Evolutionary conservation across 1,140 invertebrate species (phyloP).

Genomic region (Aethina tumida): DNA sequence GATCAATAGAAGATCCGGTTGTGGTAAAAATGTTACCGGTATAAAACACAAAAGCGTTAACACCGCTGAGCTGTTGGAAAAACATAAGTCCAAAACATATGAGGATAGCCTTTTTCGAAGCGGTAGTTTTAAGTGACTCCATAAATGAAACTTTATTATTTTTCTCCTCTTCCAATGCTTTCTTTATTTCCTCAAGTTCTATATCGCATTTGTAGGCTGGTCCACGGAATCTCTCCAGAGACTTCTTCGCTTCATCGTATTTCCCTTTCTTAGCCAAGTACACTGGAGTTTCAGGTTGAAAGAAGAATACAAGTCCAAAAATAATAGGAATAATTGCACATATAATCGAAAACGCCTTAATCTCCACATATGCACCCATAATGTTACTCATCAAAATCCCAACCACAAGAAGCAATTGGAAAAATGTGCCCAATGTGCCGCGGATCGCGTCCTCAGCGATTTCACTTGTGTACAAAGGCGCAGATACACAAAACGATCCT

Average conservation of each 20-base stretch:
- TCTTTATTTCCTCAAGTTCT: slow-evolving; percentile 43
- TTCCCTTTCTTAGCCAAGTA: slow-evolving; percentile 46
- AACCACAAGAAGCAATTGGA: slow-evolving; percentile 52
- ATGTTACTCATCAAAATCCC: slow-evolving; percentile 54
- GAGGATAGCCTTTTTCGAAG: slow-evolving; percentile 41
- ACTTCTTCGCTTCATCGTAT: slow-evolving; percentile 49
- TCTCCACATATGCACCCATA: slow-evolving; percentile 37
- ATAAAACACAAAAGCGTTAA: slow-evolving; percentile 54
- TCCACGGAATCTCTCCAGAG: slow-evolving; percentile 60
- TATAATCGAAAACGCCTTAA: slow-evolving; percentile 43
- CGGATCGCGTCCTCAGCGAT: slow-evolving; percentile 55
- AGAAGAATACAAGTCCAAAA: slow-evolving; percentile 47
- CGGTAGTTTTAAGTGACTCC: slow-evolving; percentile 38
- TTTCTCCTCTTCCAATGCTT: slow-evolving; percentile 30
- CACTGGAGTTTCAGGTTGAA: slow-evolving; percentile 60
- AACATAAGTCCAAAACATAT: slow-evolving; percentile 54
- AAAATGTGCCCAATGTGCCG: slow-evolving; percentile 58
- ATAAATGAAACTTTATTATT: slow-evolving; percentile 29
- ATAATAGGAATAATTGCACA: slow-evolving; percentile 49
- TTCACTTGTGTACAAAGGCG: slow-evolving; percentile 62
- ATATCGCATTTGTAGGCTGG: slow-evolving; percentile 49
- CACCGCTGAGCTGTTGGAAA: slow-evolving; percentile 56
- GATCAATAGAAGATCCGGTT: slow-evolving; percentile 34
- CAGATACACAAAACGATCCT: slow-evolving; percentile 38
- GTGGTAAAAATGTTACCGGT: slow-evolving; percentile 38